Evolutionary conservation across 37 sponge, comb jelly and placozoan genomes (phyloP).

Genomic region (Chondrilla cf. caribensis): DNA sequence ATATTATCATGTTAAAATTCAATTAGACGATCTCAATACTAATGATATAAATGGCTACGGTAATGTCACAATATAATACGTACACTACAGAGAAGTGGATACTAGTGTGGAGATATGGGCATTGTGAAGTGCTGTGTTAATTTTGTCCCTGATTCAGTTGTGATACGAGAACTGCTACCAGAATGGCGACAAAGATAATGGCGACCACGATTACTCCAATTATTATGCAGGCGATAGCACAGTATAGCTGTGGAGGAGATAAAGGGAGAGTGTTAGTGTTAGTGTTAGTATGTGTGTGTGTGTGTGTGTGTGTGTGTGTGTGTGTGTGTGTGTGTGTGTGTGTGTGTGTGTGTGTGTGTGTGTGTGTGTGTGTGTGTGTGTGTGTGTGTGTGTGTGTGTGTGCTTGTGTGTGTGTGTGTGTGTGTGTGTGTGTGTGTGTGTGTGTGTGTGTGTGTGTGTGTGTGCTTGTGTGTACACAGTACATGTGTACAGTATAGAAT

Average conservation of each 20-base stretch:
- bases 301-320: conserved; percentile 39
- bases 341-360: conserved; percentile 27
- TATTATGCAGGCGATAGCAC: neutral
- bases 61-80: too few species aligned
- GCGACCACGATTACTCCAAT: conserved; percentile 9
- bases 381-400: conserved; percentile 37
- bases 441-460: conserved; percentile 32
- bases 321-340: conserved; percentile 32
- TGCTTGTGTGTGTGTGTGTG: conserved; percentile 35
- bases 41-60: too few species aligned
- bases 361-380: conserved; percentile 25
- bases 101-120: too few species aligned
- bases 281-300: conserved; percentile 27
- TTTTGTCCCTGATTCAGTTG: too few species aligned
- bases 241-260: neutral
- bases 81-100: too few species aligned
- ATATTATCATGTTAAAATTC: too few species aligned
- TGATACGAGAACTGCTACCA: neutral
- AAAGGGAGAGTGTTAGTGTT: neutral
- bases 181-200: neutral
- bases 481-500: neutral
- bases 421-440: conserved; percentile 29
- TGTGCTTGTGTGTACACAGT: neutral
- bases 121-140: too few species aligned
- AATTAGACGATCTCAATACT: too few species aligned